A percentile compares a stretch with the other conserved stretches of the same genome.
Conservation (phyloP, 2,888 invertebrate genomes). For the Gymnoscelis rufifasciata region DNA sequence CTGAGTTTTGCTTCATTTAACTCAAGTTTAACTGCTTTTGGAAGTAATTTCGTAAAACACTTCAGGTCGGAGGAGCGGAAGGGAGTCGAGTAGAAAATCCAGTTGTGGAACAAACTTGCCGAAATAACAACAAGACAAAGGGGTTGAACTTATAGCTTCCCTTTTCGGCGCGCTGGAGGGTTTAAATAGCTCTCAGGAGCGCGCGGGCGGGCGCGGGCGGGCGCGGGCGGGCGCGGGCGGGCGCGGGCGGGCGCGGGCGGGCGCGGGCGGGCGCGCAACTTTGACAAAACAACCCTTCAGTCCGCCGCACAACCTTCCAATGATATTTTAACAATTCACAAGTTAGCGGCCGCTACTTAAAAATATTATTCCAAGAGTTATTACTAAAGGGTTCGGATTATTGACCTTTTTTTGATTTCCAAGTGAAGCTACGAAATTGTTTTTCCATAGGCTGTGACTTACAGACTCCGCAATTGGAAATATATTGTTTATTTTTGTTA, state of each 20-base stretch:
- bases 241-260: background rate
- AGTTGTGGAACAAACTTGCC: background rate
- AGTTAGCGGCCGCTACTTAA: slow-evolving; percentile 7
- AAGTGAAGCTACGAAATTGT: background rate
- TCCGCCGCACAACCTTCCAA: slow-evolving; percentile 7
- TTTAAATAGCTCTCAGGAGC: background rate
- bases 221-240: background rate
- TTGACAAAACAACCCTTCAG: slow-evolving; percentile 15
- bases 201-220: background rate
- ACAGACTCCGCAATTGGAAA: too few species aligned
- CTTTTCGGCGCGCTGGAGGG: background rate
- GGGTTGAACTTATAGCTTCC: background rate
- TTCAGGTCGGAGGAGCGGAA: background rate
- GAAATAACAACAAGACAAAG: slow-evolving; percentile 2
- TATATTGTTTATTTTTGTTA: too few species aligned
- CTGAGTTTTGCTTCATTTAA: too few species aligned
- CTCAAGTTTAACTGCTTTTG: too few species aligned
- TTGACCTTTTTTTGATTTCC: background rate
- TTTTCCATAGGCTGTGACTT: too few species aligned
- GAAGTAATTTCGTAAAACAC: background rate
- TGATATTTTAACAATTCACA: slow-evolving; percentile 14
- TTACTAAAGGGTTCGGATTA: slow-evolving; percentile 4
- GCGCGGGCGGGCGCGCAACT: slow-evolving; percentile 3
- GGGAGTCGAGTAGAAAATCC: background rate
- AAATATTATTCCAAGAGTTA: slow-evolving; percentile 5